Evolutionary conservation across 1,140 invertebrate genomes (phyloP).

Genomic region (Zeugodacus cucurbitae): DNA sequence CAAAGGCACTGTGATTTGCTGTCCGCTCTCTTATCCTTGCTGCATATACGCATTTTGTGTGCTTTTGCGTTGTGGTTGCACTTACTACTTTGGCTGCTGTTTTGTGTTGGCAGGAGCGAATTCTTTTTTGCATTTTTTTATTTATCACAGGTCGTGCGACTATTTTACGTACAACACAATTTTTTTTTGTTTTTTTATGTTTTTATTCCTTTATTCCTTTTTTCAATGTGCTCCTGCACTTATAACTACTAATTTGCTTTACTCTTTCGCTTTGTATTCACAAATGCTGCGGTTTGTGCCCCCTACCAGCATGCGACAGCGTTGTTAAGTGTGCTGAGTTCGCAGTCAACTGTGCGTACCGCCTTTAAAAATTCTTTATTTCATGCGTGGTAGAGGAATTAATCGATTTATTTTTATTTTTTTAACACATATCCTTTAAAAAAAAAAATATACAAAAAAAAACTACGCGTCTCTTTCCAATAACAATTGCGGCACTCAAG

Average conservation of each 20-base stretch:
- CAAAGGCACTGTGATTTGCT: constrained; percentile 28
- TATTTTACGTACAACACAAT: background rate
- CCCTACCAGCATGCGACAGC: background rate
- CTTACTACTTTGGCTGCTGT: background rate
- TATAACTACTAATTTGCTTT: constrained; percentile 30
- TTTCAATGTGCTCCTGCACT: background rate
- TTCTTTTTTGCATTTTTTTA: background rate
- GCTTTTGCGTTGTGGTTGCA: background rate
- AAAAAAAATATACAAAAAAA: no score
- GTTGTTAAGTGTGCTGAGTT: background rate
- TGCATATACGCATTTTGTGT: background rate
- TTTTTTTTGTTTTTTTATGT: background rate
- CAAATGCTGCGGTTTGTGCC: background rate
- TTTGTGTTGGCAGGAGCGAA: background rate
- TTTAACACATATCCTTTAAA: no score
- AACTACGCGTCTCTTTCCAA: background rate
- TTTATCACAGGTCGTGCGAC: constrained; percentile 7
- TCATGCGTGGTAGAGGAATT: background rate
- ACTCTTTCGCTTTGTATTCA: background rate
- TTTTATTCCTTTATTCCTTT: background rate
- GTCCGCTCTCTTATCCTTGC: constrained; percentile 5
- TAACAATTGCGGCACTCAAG: background rate
- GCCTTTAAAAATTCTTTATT: background rate
- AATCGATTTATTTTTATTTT: background rate
- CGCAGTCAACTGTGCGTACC: constrained; percentile 4